Conservation (phyloP, 2,113 vertebrate genomes). For the Macquaria ambigua region DNA sequence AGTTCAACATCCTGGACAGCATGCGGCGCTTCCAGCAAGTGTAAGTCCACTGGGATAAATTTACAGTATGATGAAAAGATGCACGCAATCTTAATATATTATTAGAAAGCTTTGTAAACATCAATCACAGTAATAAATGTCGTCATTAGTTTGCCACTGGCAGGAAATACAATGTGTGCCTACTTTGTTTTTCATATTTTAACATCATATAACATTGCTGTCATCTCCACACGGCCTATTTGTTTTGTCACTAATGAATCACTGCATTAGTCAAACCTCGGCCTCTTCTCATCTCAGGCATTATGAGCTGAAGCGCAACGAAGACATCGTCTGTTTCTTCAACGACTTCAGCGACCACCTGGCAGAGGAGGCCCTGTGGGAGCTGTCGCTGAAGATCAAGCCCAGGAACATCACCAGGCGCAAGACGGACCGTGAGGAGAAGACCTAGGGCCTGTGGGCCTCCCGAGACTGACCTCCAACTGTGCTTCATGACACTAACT, state of each 20-base stretch:
- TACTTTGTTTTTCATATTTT: constrained; percentile 25
- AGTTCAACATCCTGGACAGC: constrained; percentile 99
- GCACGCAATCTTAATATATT: neutral
- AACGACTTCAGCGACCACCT: constrained; percentile 99
- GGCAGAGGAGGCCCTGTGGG: constrained; percentile 98
- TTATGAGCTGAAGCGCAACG: constrained; percentile 95
- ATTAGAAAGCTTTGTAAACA: constrained; percentile 15
- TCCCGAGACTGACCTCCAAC: constrained; percentile 72
- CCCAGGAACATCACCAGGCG: constrained; percentile 93
- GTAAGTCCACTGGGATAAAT: constrained; percentile 83
- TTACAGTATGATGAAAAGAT: neutral
- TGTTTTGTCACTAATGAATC: constrained; percentile 9
- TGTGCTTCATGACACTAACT: constrained; percentile 81
- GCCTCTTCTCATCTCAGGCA: constrained; percentile 84
- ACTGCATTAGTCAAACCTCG: neutral
- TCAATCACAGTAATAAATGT: constrained; percentile 34
- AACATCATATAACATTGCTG: constrained; percentile 26
- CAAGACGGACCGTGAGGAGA: constrained; percentile 96
- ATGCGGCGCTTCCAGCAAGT: constrained; percentile 99
- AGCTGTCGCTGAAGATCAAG: constrained; percentile 98
- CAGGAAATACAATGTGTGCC: constrained; percentile 1
- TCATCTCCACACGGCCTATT: neutral
- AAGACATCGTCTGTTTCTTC: constrained; percentile 97
- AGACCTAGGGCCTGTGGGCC: constrained; percentile 86
- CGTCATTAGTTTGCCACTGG: constrained; percentile 14